Evolutionary conservation across 2,888 invertebrate genomes (phyloP).

Genomic region (Drosophila neoperkinsi): DNA sequence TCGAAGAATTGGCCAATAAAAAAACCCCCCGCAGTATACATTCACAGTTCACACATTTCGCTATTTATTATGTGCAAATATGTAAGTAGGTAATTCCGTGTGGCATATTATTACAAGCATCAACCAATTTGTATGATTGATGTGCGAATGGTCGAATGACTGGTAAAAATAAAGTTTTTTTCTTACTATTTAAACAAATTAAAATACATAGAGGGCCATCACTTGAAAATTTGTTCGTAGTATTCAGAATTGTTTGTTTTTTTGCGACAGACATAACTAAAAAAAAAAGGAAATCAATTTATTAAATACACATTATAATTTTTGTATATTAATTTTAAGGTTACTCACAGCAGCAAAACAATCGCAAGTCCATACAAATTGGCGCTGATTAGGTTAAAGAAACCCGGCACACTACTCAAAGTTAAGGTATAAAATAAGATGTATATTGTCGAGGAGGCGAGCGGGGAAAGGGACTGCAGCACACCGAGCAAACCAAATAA

Average conservation of each 20-base stretch:
- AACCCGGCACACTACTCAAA: constrained; percentile 86
- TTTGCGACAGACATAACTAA: constrained; percentile 67
- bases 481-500: constrained; percentile 89
- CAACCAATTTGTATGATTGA: constrained; percentile 34
- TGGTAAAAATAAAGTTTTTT: constrained; percentile 4
- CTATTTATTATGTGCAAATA: constrained; percentile 33
- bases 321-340: not conserved
- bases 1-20: constrained; percentile 11
- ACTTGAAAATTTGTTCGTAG: constrained; percentile 67
- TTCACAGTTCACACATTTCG: constrained; percentile 26
- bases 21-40: constrained; percentile 8
- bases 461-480: constrained; percentile 87
- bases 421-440: constrained; percentile 88
- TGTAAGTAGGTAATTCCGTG: constrained; percentile 9
- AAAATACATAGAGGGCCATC: not conserved
- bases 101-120: not conserved
- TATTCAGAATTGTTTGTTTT: constrained; percentile 50
- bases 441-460: constrained; percentile 88
- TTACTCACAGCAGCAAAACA: constrained; percentile 69
- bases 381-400: constrained; percentile 87
- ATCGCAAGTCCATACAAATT: constrained; percentile 69
- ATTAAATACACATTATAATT: constrained; percentile 9
- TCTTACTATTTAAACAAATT: not conserved
- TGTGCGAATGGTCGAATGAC: constrained; percentile 38
- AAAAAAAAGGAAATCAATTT: constrained; percentile 15